Conservation (phyloP, 2,797 vertebrate species). For the Masticophis lateralis region DNA sequence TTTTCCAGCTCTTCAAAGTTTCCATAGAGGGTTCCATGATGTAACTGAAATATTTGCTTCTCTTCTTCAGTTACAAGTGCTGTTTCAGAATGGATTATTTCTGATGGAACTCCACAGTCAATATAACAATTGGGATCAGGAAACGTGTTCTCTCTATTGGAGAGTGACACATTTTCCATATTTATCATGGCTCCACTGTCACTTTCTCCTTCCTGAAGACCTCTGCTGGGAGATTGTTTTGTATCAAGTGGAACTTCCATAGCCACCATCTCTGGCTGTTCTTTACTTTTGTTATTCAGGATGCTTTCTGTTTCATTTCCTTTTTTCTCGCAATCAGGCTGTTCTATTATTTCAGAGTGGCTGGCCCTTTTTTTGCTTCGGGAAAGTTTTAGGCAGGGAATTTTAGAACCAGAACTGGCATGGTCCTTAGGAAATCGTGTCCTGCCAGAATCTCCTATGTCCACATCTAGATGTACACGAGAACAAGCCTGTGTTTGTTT, state of each 20-base stretch:
- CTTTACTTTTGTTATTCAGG: constrained; percentile 45
- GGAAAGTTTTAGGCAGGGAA: constrained; percentile 70
- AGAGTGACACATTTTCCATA: background rate
- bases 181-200: constrained; percentile 24
- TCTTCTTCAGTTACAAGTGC: constrained; percentile 42
- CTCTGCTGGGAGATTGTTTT: constrained; percentile 2
- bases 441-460: constrained; percentile 33
- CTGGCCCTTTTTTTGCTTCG: constrained; percentile 60
- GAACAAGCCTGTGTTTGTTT: constrained; percentile 44
- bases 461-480: constrained; percentile 58
- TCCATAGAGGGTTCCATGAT: constrained; percentile 39
- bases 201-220: constrained; percentile 4
- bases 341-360: constrained; percentile 58
- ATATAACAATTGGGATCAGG: constrained; percentile 5
- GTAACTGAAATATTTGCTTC: constrained; percentile 28
- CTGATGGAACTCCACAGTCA: background rate
- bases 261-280: constrained; percentile 28
- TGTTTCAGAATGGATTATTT: constrained; percentile 43
- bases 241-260: rapidly evolving
- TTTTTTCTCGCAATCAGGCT: constrained; percentile 46
- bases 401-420: constrained; percentile 61
- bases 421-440: constrained; percentile 52
- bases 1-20: rapidly evolving
- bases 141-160: constrained; percentile 51
- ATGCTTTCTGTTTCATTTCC: constrained; percentile 39